These are phyloP conservation scores for Xyliphius kryptos DNA, from an alignment of 2,113 vertebrate species.

Conservation along the genomic window DNA sequence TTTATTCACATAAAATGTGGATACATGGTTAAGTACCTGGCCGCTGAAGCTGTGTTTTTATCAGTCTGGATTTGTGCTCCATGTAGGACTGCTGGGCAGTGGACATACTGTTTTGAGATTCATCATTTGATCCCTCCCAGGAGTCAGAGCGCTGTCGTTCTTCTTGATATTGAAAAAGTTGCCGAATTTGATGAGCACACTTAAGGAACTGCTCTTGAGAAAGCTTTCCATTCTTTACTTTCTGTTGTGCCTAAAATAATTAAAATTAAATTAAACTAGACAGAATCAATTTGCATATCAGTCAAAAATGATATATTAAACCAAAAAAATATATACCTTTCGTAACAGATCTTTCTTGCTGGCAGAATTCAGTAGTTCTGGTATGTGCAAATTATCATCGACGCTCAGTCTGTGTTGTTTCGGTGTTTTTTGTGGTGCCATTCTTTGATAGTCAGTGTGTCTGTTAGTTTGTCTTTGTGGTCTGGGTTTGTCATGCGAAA, in stretches of 20 bases:
- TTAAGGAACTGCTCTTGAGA: conserved; percentile 88
- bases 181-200: conserved; percentile 89
- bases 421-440: conserved; percentile 70
- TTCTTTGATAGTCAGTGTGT: conserved; percentile 70
- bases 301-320: background rate
- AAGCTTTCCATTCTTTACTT: conserved; percentile 85
- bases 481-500: conserved; percentile 64
- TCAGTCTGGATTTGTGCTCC: conserved; percentile 91
- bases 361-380: conserved; percentile 83
- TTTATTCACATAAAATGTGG: no score
- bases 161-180: conserved; percentile 95
- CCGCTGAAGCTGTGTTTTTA: conserved; percentile 84
- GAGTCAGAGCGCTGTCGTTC: conserved; percentile 79
- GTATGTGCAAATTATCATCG: conserved; percentile 93
- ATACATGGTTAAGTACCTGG: conserved; percentile 56
- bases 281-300: background rate
- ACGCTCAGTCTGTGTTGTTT: conserved; percentile 92
- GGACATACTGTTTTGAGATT: conserved; percentile 52
- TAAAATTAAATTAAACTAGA: background rate
- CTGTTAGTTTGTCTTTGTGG: conserved; percentile 73
- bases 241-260: conserved; percentile 74
- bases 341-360: conserved; percentile 91
- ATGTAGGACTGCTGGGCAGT: conserved; percentile 84
- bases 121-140: conserved; percentile 73
- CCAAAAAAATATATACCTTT: conserved; percentile 63